Evolutionary conservation across 2,888 invertebrate genomes (phyloP).

Genomic region (Cosmia pyralina): DNA sequence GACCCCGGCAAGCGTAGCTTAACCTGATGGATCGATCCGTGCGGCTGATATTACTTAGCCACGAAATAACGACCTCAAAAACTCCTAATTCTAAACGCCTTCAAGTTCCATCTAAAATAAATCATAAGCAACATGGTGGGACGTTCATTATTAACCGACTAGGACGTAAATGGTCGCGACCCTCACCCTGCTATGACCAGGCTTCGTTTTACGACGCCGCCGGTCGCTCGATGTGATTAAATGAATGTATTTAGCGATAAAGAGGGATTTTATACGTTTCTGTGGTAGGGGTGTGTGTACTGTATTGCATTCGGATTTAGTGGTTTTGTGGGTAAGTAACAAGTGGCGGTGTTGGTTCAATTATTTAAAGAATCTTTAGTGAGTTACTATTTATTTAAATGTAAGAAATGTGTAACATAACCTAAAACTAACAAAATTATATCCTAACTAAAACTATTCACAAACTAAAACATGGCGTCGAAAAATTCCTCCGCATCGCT

Average conservation of each 20-base stretch:
- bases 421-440: no score
- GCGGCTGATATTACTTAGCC: no score
- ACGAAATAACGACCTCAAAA: background rate
- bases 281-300: constrained; percentile 60
- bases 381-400: no score
- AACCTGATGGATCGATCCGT: no score
- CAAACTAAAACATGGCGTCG: no score
- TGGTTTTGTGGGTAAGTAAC: constrained; percentile 31
- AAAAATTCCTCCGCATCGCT: no score
- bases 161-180: constrained; percentile 51
- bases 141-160: constrained; percentile 59
- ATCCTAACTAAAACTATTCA: no score
- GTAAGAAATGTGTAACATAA: no score
- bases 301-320: constrained; percentile 46
- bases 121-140: constrained; percentile 35
- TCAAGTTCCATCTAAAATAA: background rate
- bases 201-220: constrained; percentile 73
- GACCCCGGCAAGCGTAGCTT: no score
- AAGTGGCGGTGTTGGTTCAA: constrained; percentile 12
- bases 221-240: constrained; percentile 73
- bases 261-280: constrained; percentile 70
- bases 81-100: background rate
- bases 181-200: constrained; percentile 57
- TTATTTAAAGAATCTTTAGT: no score
- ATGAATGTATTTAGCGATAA: constrained; percentile 77